These are phyloP conservation scores for Brassicogethes aeneus DNA, from an alignment of 2,888 invertebrate species.

Conservation along the genomic window DNA sequence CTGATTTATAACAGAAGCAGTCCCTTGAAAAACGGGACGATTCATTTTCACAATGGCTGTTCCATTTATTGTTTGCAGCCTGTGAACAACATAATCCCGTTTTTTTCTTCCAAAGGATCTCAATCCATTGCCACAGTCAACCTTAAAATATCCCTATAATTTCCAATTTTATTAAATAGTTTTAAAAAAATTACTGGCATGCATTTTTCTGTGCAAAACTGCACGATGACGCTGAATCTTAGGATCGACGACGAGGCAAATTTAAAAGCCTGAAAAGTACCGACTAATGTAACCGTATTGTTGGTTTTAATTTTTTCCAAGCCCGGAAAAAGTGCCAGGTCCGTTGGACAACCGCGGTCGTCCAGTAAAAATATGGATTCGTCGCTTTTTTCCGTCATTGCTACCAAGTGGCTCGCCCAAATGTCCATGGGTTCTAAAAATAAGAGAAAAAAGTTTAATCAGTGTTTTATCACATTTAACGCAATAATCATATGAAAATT, in stretches of 20 bases:
- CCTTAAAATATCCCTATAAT: no score
- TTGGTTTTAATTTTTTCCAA: conserved; percentile 36
- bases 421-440: conserved; percentile 49
- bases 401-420: conserved; percentile 69
- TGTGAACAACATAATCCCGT: conserved; percentile 21
- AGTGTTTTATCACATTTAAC: no score
- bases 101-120: conserved; percentile 34
- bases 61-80: conserved; percentile 23
- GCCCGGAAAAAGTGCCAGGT: conserved; percentile 47
- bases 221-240: conserved; percentile 71
- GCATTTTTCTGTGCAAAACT: conserved; percentile 68
- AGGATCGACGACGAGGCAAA: conserved; percentile 79
- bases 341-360: conserved; percentile 72
- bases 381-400: conserved; percentile 65
- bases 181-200: background rate
- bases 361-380: conserved; percentile 68
- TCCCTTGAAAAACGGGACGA: conserved; percentile 18
- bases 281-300: conserved; percentile 42
- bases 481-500: no score
- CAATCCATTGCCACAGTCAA: conserved; percentile 38
- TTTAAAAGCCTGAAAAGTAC: conserved; percentile 75
- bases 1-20: conserved; percentile 26
- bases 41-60: conserved; percentile 23
- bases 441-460: conserved; percentile 2
- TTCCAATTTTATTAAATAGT: conserved; percentile 2